phyloP scores from a whole-genome alignment of 2,888 invertebrate genomes.

The Syrphus vitripennis region DNA sequence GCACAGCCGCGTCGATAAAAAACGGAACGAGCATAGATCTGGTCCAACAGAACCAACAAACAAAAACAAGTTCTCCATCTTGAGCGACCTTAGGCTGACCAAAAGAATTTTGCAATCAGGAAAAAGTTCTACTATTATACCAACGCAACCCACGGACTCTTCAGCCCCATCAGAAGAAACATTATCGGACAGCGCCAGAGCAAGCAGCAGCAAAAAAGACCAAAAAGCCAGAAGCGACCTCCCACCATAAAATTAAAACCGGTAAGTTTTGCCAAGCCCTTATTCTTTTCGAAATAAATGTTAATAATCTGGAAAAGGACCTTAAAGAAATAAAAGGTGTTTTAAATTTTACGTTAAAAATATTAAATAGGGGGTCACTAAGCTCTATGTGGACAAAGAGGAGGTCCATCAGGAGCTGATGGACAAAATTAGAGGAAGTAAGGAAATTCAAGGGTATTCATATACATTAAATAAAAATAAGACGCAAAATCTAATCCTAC shows the following conservation, averaged over 20 bases:
- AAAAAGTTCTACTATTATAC: no score
- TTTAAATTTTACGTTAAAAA: background rate
- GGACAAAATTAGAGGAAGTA: background rate
- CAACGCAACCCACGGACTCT: no score
- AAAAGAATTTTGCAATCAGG: no score
- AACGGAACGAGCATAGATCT: no score
- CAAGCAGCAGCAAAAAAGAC: background rate
- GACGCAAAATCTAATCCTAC: background rate
- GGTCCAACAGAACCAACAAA: no score
- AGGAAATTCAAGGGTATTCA: background rate
- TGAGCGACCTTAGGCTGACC: no score
- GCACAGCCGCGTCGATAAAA: no score
- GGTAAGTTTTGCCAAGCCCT: background rate
- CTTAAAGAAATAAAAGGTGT: background rate
- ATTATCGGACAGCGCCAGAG: no score
- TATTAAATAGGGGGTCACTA: background rate
- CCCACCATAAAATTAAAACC: background rate
- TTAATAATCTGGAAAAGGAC: background rate
- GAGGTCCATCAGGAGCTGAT: background rate
- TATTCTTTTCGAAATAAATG: background rate
- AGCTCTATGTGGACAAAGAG: background rate
- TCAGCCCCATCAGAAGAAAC: no score
- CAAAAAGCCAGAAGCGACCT: background rate
- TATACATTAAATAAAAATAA: background rate
- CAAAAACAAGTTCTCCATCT: no score